Conservation (phyloP, 2,888 invertebrate genomes). For the Belgica antarctica region DNA sequence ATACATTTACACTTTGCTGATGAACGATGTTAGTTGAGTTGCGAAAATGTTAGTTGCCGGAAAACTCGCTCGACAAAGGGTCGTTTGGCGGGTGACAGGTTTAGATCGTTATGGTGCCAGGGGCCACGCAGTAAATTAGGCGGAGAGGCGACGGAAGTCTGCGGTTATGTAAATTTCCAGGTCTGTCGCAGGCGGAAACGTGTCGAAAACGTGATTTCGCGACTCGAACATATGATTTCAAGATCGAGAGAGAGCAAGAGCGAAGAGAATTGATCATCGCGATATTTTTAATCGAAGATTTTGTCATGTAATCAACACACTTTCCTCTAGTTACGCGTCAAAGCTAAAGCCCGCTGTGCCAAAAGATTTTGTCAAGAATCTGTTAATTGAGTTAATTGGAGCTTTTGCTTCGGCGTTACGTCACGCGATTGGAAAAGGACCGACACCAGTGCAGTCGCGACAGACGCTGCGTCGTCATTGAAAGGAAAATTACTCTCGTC, state of each 20-base stretch:
- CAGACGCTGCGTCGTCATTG: no score
- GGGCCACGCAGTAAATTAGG: not conserved
- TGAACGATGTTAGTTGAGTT: not conserved
- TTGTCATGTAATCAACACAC: not conserved
- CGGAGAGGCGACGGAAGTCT: not conserved
- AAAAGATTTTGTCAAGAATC: no score
- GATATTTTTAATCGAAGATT: conserved; percentile 19
- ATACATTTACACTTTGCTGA: not conserved
- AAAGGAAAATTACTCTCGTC: no score
- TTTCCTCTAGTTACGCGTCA: no score
- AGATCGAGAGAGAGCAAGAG: conserved; percentile 11
- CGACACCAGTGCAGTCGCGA: no score
- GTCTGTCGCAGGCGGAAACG: no score
- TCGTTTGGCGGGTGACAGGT: not conserved
- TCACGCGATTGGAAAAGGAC: no score
- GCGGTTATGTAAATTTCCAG: no score
- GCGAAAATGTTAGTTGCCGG: conserved; percentile 24
- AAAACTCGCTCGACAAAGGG: not conserved
- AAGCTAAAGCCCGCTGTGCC: no score
- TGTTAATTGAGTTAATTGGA: no score
- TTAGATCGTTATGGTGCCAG: not conserved
- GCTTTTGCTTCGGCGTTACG: no score
- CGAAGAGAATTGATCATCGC: not conserved
- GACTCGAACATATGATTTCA: conserved; percentile 25
- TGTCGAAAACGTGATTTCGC: not conserved